phyloP scores from a whole-genome alignment of 53 echinoderm and acorn worm genomes.

The Arbacia lixula region DNA sequence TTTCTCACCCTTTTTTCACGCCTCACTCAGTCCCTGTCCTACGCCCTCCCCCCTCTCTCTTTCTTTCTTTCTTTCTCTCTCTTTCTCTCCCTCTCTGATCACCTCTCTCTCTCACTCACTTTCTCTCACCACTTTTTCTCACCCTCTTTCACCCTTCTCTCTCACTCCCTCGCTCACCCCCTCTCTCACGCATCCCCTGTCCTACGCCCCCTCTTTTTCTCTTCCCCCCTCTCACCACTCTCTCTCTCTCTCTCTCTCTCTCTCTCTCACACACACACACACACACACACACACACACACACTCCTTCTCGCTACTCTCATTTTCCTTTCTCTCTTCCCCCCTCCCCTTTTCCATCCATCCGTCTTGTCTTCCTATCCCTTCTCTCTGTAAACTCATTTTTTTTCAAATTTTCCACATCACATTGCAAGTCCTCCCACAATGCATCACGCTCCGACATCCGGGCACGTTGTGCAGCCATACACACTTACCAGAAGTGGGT shows the following conservation, averaged over 20 bases:
- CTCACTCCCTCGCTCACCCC: not conserved
- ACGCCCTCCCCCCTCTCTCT: not conserved
- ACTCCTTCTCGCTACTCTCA: not conserved
- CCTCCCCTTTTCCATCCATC: not conserved
- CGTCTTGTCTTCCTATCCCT: not conserved
- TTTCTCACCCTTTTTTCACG: no score
- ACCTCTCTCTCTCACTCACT: not conserved
- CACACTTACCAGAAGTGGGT: no score
- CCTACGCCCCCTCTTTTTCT: not conserved
- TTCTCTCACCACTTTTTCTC: not conserved
- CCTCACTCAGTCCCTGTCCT: no score
- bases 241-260: not conserved
- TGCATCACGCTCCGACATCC: no score
- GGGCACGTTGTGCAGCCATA: no score
- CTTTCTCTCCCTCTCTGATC: not conserved
- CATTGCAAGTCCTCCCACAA: no score
- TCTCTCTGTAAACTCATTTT: not conserved
- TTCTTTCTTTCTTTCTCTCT: not conserved
- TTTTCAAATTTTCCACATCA: not conserved
- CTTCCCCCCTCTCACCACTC: not conserved
- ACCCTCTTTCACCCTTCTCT: not conserved
- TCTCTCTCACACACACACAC: no score
- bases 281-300: no score
- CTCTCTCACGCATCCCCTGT: not conserved
- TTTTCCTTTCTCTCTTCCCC: not conserved